A percentile compares a stretch with the other conserved stretches of the same genome.
These are phyloP conservation scores for Protosalanx chinensis DNA, from an alignment of 2,797 vertebrate genomes.

Conservation along the genomic window DNA sequence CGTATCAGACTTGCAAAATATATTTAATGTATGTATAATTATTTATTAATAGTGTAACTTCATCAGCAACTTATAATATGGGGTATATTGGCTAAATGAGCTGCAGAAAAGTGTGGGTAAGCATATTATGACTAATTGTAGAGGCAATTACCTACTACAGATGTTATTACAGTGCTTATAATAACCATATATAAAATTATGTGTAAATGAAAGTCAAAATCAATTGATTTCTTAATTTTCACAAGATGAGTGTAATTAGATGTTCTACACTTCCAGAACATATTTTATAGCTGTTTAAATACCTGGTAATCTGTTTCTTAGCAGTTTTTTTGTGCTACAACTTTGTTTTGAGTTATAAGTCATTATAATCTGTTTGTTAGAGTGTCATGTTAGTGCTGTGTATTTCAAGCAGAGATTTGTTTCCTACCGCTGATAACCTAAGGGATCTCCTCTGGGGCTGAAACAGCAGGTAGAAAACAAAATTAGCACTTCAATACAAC, in stretches of 20 bases:
- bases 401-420: not conserved
- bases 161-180: not conserved
- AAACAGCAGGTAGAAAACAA: constrained; percentile 38
- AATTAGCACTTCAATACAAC: constrained; percentile 10
- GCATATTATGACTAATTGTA: not conserved
- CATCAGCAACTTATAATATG: not conserved
- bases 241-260: not conserved
- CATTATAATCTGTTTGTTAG: not conserved
- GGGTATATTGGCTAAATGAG: not conserved
- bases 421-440: constrained; percentile 88
- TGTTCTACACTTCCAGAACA: not conserved
- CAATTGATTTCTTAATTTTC: not conserved
- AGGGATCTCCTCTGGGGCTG: constrained; percentile 94
- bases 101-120: not conserved
- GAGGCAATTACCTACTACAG: not conserved
- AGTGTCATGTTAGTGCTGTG: not conserved
- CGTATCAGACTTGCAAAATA: not conserved
- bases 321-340: not conserved
- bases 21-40: not conserved
- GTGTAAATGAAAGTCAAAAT: not conserved
- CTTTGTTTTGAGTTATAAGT: not conserved
- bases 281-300: constrained; percentile 3
- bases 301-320: not conserved
- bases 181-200: not conserved
- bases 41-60: not conserved